Percentiles rank a stretch among this genome's conserved stretches.
Conservation (phyloP, 2,113 vertebrate genomes). For the Vulpes lagopus region DNA sequence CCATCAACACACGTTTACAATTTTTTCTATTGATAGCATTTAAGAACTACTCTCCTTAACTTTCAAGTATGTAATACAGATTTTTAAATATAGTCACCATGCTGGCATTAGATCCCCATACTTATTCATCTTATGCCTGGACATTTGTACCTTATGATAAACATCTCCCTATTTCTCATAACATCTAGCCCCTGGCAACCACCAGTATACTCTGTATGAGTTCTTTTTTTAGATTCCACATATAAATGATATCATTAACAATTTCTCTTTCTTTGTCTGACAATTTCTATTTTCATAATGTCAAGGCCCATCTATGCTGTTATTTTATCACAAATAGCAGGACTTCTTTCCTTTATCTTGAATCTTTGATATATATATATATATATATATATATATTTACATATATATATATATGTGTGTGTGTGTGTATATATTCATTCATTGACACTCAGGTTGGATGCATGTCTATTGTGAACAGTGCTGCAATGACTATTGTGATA, state of each 20-base stretch:
- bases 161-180: not conserved
- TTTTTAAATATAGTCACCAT: not conserved
- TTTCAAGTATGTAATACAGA: not conserved
- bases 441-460: not conserved
- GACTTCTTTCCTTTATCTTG: not conserved
- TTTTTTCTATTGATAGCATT: not conserved
- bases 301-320: not conserved
- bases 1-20: not conserved
- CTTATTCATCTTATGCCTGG: not conserved
- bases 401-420: too few relatives aligned
- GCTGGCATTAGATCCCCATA: not conserved
- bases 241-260: not conserved
- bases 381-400: not conserved
- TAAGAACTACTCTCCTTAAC: not conserved
- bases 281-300: not conserved
- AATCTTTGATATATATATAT: not conserved
- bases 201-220: not conserved
- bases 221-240: not conserved
- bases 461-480: not conserved
- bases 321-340: not conserved
- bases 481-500: not conserved
- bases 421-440: not conserved
- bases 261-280: not conserved
- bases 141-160: not conserved
- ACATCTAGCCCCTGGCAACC: not conserved